These are phyloP conservation scores for Spilogale gracilis DNA, from an alignment of 2,113 vertebrate genomes.

Conservation along the genomic window DNA sequence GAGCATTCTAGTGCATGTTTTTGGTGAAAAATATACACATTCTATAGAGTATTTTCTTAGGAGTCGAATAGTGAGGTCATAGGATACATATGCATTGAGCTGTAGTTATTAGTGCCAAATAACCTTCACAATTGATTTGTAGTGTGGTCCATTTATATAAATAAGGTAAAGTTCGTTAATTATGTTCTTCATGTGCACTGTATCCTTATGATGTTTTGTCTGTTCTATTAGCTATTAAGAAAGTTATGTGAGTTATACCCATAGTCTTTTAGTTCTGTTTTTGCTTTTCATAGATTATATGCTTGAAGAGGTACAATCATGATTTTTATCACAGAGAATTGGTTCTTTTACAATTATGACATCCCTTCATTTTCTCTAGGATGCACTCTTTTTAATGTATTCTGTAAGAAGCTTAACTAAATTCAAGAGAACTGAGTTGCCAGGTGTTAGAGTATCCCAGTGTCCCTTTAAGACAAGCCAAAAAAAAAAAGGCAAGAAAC, in stretches of 20 bases:
- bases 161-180: background rate
- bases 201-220: background rate
- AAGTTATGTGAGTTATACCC: background rate
- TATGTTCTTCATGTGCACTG: background rate
- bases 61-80: background rate
- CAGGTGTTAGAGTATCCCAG: background rate
- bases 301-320: background rate
- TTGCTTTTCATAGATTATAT: background rate
- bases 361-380: background rate
- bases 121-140: background rate
- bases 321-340: background rate
- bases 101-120: background rate
- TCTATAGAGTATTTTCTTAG: background rate
- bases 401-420: background rate
- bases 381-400: background rate
- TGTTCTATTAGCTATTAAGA: background rate
- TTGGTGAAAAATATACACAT: background rate
- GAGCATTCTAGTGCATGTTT: background rate
- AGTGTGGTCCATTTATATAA: background rate
- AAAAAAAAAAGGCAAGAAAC: background rate
- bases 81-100: background rate
- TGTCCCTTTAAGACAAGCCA: background rate
- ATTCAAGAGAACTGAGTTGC: background rate
- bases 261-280: background rate
- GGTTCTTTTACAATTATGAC: background rate